Evolutionary conservation across 92 coral and sea anemone genomes (phyloP).

Genomic region (Zoanthus gigantus): DNA sequence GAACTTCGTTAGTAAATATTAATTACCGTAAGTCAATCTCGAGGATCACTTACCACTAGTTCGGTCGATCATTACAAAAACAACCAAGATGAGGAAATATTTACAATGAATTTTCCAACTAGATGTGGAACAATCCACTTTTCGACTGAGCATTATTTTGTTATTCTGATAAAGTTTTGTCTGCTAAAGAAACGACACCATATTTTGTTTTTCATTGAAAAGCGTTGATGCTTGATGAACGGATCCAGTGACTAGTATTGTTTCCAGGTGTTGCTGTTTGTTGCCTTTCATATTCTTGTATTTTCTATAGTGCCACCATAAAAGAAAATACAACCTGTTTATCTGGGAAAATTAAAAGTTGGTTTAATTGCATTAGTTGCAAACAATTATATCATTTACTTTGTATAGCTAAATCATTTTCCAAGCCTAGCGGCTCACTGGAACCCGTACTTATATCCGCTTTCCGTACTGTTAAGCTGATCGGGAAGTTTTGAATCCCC

Average conservation of each 20-base stretch:
- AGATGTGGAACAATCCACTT: not conserved
- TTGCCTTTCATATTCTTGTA: not conserved
- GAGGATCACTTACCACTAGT: not conserved
- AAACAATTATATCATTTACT: too few species aligned
- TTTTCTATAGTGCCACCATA: constrained; percentile 23
- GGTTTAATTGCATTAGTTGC: not conserved
- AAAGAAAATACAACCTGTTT: not conserved
- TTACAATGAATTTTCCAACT: not conserved
- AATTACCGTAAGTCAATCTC: not conserved
- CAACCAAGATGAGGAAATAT: not conserved
- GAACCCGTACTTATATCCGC: too few species aligned
- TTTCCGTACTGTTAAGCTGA: too few species aligned
- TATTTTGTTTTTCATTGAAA: not conserved
- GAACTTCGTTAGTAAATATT: not conserved
- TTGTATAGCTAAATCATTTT: too few species aligned
- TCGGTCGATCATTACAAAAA: not conserved
- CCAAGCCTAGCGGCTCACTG: too few species aligned
- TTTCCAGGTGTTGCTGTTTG: not conserved
- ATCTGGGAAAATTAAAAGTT: not conserved
- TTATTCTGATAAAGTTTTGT: not conserved
- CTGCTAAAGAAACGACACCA: not conserved
- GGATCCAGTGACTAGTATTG: not conserved
- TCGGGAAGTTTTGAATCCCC: too few species aligned
- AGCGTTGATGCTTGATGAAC: not conserved
- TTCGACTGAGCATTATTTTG: not conserved